Base-by-base conservation (phyloP, 2,797 vertebrate genomes). In the Denticeps clupeoides region DNA sequence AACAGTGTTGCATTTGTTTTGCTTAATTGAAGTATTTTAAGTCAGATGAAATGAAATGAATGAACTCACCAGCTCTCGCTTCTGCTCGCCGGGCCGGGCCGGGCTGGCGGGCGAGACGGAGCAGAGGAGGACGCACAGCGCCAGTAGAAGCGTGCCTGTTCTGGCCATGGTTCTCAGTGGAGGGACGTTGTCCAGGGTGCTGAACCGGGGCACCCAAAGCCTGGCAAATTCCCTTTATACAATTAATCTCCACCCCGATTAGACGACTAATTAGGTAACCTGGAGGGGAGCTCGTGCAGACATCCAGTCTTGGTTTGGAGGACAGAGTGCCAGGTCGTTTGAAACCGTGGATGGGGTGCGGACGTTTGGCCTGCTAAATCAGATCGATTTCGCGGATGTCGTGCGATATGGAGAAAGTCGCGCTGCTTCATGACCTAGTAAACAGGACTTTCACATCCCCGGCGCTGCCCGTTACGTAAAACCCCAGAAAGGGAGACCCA, bases 391-490 rank as follows among this genome's bases (percentile, higher is more conserved):
- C n/a, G n/a, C n/a, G n/a, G n/a, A 23, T 3, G 22, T 25, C 24
- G 8, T 2, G 7, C 25, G 21, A 31, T 19, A 29, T 33, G n/a
- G 3, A 12, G 8, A 24, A 22, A 13, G 32, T 12, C 12, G 2
- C 10, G 38, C 8, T n/a, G n/a, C 16, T 28, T 21, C 4, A 18
- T 50, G 48, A 42, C 43, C 43, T 19, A 21, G 21, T 45, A 46
- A 52, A 45, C n/a, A 35, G 8, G 26, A 11, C 7, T 13, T 41
- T 18, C 19, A 2, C 11, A 13, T 24, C 23, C 21, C 15, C 18
- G 45, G 41, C 13, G 44, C 23, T 21, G 10, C 12, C 45, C 6
- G 31, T 60, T 60, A 52, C 40, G 27, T 60, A 56, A 60, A 51
- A 48, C 15, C 43, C 37, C 26, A 13, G 49, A 19, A n/a, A 43